These are phyloP conservation scores for Megaceryle maxima DNA, from an alignment of 2,113 vertebrate species.

Conservation along the genomic window DNA sequence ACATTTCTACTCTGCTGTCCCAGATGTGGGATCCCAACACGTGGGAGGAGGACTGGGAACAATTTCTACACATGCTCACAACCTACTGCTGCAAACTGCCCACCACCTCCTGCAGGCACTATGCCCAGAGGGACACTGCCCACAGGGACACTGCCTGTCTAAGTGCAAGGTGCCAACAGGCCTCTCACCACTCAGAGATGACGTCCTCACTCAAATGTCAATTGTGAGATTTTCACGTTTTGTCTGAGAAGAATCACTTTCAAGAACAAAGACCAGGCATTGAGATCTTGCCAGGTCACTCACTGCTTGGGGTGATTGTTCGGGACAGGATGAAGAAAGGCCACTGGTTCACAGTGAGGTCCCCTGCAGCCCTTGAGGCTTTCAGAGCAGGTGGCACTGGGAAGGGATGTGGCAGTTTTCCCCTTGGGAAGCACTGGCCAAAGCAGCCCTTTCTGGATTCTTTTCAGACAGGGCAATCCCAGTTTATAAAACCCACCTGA, in stretches of 20 bases:
- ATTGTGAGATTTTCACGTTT: neutral
- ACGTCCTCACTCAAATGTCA: neutral
- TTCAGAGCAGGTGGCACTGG: neutral
- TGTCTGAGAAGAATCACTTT: neutral
- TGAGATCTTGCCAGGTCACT: neutral
- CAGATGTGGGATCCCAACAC: neutral
- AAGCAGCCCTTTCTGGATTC: neutral
- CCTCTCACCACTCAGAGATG: neutral
- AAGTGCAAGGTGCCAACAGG: neutral
- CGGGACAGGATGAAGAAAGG: neutral
- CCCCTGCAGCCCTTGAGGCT: neutral
- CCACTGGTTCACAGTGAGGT: neutral
- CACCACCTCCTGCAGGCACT: fast-evolving
- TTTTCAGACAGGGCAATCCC: neutral
- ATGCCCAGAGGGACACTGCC: neutral
- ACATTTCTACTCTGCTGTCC: too few relatives aligned
- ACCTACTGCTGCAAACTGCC: neutral
- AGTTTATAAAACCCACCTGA: neutral
- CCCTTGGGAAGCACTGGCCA: too few relatives aligned
- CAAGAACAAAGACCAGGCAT: neutral
- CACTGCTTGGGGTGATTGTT: fast-evolving
- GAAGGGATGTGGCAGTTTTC: neutral
- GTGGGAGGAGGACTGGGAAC: neutral
- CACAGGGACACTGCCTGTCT: neutral
- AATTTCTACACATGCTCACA: too few relatives aligned